phyloP scores from a whole-genome alignment of 2,888 invertebrate genomes.

The Cephonodes hylas region DNA sequence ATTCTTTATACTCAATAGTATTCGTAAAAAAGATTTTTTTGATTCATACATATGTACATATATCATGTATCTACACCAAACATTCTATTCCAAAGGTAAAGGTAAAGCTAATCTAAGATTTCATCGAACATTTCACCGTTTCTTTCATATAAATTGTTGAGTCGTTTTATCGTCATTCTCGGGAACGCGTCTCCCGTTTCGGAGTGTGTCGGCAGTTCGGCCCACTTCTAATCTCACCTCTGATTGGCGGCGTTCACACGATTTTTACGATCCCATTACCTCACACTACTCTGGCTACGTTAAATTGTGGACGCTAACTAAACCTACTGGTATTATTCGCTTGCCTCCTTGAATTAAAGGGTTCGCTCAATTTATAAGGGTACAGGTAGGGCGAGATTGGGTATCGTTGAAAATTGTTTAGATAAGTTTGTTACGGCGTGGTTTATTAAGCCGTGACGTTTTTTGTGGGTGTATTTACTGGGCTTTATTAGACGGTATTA shows the following conservation, averaged over 20 bases:
- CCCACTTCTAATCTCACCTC: constrained; percentile 63
- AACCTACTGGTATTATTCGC: constrained; percentile 42
- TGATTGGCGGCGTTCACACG: constrained; percentile 65
- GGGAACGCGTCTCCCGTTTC: constrained; percentile 37
- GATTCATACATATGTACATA: no score
- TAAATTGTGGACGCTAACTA: constrained; percentile 50
- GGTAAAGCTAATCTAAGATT: neutral
- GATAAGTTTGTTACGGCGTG: constrained; percentile 23
- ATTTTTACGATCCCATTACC: constrained; percentile 68
- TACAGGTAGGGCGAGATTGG: constrained; percentile 34
- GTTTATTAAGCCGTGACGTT: constrained; percentile 9
- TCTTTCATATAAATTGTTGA: constrained; percentile 60
- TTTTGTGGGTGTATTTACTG: neutral
- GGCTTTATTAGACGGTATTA: neutral
- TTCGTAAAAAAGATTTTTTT: no score
- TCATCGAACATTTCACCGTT: constrained; percentile 10
- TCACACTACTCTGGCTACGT: constrained; percentile 38
- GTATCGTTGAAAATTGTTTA: constrained; percentile 35
- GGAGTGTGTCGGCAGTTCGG: constrained; percentile 31
- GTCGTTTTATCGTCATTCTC: constrained; percentile 56
- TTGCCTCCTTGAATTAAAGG: constrained; percentile 47
- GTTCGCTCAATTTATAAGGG: constrained; percentile 52
- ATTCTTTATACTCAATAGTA: no score
- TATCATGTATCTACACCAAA: neutral
- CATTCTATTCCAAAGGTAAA: neutral